Percentiles rank a stretch among this genome's conserved stretches.
phyloP scores from a whole-genome alignment of 2,797 vertebrate species.

The Bovichtus diacanthus region DNA sequence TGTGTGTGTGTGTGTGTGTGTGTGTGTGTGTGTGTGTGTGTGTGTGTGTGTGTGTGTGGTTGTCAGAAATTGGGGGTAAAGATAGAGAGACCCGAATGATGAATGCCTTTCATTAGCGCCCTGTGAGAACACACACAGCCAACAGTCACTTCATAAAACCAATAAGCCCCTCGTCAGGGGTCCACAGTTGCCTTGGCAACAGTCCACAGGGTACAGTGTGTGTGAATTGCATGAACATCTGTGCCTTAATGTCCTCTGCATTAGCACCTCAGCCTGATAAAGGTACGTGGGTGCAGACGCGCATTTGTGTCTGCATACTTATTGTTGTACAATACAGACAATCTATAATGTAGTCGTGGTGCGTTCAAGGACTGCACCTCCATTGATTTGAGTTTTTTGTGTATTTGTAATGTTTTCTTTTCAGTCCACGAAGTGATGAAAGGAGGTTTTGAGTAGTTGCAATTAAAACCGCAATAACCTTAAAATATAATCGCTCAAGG shows the following conservation, averaged over 20 bases:
- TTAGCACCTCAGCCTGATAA: slow-evolving; percentile 57
- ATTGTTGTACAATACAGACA: slow-evolving; percentile 29
- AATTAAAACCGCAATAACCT: not conserved
- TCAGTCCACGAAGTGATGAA: not conserved
- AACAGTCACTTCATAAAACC: slow-evolving; percentile 92
- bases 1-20: slow-evolving; percentile 15
- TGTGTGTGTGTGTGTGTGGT: slow-evolving; percentile 51
- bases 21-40: slow-evolving; percentile 33
- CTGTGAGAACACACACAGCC: slow-evolving; percentile 66
- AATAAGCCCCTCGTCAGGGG: slow-evolving; percentile 91
- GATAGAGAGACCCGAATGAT: slow-evolving; percentile 87
- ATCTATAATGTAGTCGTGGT: slow-evolving; percentile 40
- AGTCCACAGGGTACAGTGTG: slow-evolving; percentile 89
- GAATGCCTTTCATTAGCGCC: slow-evolving; percentile 81
- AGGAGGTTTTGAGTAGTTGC: not conserved
- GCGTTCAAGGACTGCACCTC: slow-evolving; percentile 53
- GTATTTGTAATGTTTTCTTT: not conserved
- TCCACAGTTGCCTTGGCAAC: slow-evolving; percentile 96
- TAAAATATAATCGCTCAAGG: not conserved
- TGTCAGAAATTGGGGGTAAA: slow-evolving; percentile 91
- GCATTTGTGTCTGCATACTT: slow-evolving; percentile 9
- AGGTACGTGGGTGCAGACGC: slow-evolving; percentile 46
- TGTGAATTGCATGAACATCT: slow-evolving; percentile 94
- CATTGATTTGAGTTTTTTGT: slow-evolving; percentile 26
- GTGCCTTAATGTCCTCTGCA: slow-evolving; percentile 91